Percentiles rank a stretch among this genome's conserved stretches.
Conservation (phyloP, 1,140 invertebrate genomes). For the Colletes gigas region DNA sequence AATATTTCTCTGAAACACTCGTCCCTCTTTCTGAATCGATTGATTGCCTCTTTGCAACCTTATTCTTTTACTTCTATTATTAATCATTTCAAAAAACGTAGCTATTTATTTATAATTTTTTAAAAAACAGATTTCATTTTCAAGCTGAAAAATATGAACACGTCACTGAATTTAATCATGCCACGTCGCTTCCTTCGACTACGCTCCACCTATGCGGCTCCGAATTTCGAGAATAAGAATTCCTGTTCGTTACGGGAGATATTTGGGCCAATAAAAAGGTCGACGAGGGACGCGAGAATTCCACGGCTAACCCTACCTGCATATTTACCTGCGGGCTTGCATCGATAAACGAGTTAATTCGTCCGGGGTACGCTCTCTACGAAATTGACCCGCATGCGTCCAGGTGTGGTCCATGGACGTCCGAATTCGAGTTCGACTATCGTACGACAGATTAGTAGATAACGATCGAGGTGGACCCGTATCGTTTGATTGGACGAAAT, state of each 20-base stretch:
- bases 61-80: too few relatives aligned
- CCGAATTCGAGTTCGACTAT: constrained; percentile 30
- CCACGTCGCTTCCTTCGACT: too few relatives aligned
- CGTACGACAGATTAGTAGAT: constrained; percentile 54
- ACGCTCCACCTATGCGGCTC: too few relatives aligned
- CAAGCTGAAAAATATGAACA: too few relatives aligned
- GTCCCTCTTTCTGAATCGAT: not conserved
- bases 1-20: constrained; percentile 44
- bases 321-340: constrained; percentile 55
- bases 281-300: not conserved
- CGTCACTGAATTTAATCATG: too few relatives aligned
- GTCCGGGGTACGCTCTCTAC: constrained; percentile 1
- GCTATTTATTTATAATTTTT: too few relatives aligned
- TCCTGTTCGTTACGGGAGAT: not conserved
- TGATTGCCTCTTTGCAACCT: too few relatives aligned
- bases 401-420: constrained; percentile 66
- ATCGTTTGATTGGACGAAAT: constrained; percentile 71
- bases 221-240: too few relatives aligned
- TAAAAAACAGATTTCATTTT: too few relatives aligned
- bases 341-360: constrained; percentile 51
- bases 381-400: constrained; percentile 68
- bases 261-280: not conserved
- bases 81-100: too few relatives aligned
- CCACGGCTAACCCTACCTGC: constrained; percentile 50
- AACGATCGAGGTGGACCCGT: constrained; percentile 66